Percentiles rank a stretch among this genome's conserved stretches.
phyloP scores from a whole-genome alignment of 2,888 invertebrate genomes.

The Pheosia tremula region DNA sequence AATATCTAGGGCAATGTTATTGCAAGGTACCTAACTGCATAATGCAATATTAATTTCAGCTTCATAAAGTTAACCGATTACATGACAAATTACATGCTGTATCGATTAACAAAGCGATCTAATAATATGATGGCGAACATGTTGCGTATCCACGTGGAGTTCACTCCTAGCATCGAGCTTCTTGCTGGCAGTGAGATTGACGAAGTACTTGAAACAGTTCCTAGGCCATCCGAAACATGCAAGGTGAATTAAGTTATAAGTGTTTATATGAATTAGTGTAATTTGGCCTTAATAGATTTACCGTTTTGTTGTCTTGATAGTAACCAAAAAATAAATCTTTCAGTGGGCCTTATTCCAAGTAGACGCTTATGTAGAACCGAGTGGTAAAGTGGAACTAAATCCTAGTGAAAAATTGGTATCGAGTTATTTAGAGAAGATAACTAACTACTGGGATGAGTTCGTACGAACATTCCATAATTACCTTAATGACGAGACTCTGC shows the following conservation, averaged over 20 bases:
- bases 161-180: slow-evolving; percentile 76
- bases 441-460: slow-evolving; percentile 87
- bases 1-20: background rate
- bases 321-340: background rate
- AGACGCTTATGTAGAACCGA: slow-evolving; percentile 77
- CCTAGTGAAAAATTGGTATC: slow-evolving; percentile 86
- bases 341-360: slow-evolving; percentile 87
- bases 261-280: background rate
- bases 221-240: slow-evolving; percentile 72
- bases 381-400: slow-evolving; percentile 75
- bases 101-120: slow-evolving; percentile 86
- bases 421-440: slow-evolving; percentile 85
- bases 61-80: slow-evolving; percentile 90
- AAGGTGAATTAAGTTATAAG: slow-evolving; percentile 50
- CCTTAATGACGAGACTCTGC: slow-evolving; percentile 88
- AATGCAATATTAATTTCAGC: slow-evolving; percentile 64
- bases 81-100: slow-evolving; percentile 88
- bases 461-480: slow-evolving; percentile 88
- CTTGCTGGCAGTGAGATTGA: slow-evolving; percentile 71
- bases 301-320: background rate
- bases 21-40: background rate
- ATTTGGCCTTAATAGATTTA: no score
- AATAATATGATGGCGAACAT: slow-evolving; percentile 83
- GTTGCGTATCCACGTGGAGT: slow-evolving; percentile 80
- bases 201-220: slow-evolving; percentile 77